A percentile compares a stretch with the other conserved stretches of the same genome.
These are phyloP conservation scores for Speoplatyrhinus poulsoni DNA, from an alignment of 2,113 vertebrate species.

Conservation along the genomic window DNA sequence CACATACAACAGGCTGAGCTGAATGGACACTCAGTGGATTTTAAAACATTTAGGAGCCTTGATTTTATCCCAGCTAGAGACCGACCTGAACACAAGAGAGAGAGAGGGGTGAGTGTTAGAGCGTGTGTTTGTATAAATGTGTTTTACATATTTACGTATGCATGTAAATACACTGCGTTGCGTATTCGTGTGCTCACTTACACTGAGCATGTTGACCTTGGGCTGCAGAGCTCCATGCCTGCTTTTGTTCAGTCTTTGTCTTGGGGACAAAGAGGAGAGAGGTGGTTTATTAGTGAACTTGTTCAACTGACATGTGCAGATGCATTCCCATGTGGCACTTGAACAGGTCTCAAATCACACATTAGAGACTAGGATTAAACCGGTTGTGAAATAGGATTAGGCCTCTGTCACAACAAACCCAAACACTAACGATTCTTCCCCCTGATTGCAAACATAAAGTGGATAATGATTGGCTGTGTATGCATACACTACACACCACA, in stretches of 20 bases:
- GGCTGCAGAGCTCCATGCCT: constrained; percentile 4
- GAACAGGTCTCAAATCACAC: neutral
- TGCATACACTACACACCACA: too few relatives aligned
- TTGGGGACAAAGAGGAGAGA: constrained; percentile 2
- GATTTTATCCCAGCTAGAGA: constrained; percentile 12
- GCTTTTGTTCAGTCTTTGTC: constrained; percentile 15
- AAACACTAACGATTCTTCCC: too few relatives aligned
- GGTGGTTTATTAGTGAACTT: constrained; percentile 7
- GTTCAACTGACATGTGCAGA: neutral
- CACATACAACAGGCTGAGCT: neutral
- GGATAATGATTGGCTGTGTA: too few relatives aligned
- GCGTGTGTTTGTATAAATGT: neutral
- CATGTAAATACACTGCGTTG: neutral
- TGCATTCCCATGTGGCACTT: neutral
- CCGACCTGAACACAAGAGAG: neutral
- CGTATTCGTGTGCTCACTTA: neutral
- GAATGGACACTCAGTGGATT: constrained; percentile 6
- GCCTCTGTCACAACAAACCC: too few relatives aligned
- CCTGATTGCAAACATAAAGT: too few relatives aligned
- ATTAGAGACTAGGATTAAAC: too few relatives aligned
- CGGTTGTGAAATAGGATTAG: too few relatives aligned
- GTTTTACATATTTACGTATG: neutral
- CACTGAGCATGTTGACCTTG: neutral
- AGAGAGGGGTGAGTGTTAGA: constrained; percentile 28
- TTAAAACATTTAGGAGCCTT: neutral